A percentile compares a stretch with the other conserved stretches of the same genome.
phyloP scores from a whole-genome alignment of 2,888 invertebrate species.

The Pecten maximus region DNA sequence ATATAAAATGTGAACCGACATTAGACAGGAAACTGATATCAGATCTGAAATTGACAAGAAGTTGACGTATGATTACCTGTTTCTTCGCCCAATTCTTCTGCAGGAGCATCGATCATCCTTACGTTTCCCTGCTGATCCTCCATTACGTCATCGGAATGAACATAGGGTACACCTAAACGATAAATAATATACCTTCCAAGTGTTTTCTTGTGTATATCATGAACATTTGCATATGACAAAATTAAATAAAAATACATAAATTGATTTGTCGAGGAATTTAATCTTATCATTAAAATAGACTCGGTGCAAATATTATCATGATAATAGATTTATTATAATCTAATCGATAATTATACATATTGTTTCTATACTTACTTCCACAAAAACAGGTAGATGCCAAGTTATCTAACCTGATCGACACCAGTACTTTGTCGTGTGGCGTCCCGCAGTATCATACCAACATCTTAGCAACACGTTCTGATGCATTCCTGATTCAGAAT shows the following conservation, averaged over 20 bases:
- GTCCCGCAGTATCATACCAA: neutral
- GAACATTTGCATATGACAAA: no score
- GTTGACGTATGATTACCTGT: neutral
- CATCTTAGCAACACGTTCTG: neutral
- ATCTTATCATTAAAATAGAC: no score
- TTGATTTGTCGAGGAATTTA: no score
- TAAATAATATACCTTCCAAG: no score
- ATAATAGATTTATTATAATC: no score
- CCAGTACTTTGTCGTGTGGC: neutral
- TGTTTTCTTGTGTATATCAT: no score
- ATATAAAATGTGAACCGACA: no score
- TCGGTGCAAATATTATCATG: no score
- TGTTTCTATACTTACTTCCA: neutral
- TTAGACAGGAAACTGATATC: no score
- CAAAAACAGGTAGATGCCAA: neutral
- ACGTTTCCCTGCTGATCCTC: neutral
- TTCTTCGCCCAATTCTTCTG: neutral
- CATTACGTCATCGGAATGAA: neutral
- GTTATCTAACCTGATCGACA: neutral
- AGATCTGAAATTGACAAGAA: no score
- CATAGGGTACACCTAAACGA: neutral
- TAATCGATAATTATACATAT: no score
- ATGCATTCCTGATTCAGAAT: neutral
- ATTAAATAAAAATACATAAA: no score
- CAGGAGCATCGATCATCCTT: neutral